These are phyloP conservation scores for Drosophila cracens DNA, from an alignment of 2,888 invertebrate genomes.

Conservation along the genomic window DNA sequence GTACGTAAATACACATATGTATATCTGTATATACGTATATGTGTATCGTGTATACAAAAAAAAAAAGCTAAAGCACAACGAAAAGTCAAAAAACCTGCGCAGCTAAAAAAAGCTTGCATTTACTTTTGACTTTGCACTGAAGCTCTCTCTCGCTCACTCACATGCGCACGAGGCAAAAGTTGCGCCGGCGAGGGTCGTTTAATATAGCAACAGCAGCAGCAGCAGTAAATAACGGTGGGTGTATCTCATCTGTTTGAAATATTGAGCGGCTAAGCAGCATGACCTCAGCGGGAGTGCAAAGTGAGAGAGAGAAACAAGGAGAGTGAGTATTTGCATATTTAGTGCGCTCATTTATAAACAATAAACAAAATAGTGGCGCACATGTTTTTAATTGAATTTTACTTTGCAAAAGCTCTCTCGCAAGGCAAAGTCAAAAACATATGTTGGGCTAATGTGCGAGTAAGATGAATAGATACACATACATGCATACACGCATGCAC, in stretches of 20 bases:
- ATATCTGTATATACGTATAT: constrained; percentile 23
- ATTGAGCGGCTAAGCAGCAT: constrained; percentile 29
- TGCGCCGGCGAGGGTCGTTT: constrained; percentile 67
- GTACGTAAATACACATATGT: constrained; percentile 7
- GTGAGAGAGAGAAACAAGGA: constrained; percentile 9
- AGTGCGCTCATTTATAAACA: constrained; percentile 77
- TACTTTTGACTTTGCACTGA: constrained; percentile 61
- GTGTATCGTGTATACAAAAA: constrained; percentile 22
- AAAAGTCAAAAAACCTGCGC: constrained; percentile 56
- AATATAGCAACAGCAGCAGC: constrained; percentile 25
- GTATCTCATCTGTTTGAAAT: constrained; percentile 21
- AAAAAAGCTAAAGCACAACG: constrained; percentile 38
- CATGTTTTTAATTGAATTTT: constrained; percentile 78
- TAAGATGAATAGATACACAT: constrained; percentile 12
- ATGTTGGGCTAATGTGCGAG: constrained; percentile 51
- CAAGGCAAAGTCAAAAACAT: constrained; percentile 62
- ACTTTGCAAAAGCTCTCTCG: constrained; percentile 47
- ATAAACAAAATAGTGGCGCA: constrained; percentile 78
- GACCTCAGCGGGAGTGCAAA: constrained; percentile 62
- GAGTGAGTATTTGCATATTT: constrained; percentile 26
- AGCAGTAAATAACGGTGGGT: constrained; percentile 44
- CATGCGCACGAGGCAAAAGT: constrained; percentile 42
- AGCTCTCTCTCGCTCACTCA: constrained; percentile 22
- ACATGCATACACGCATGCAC: not conserved
- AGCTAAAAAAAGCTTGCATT: constrained; percentile 50